Base-by-base conservation (phyloP, 1,140 invertebrate species). In the Drosophila arawakana region DNA sequence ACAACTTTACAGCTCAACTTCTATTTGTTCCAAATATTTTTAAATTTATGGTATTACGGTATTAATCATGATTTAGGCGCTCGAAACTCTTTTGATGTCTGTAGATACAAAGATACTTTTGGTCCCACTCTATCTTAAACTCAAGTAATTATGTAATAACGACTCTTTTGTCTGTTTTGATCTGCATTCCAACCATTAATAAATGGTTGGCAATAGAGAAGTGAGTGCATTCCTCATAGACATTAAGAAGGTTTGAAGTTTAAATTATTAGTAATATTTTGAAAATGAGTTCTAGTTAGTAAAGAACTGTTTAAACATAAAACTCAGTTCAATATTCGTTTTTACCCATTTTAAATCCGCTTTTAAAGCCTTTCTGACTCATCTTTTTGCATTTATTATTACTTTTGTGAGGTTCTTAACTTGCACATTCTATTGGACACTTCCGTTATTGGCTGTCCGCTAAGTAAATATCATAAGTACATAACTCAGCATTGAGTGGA, bases 401-500 rank as follows among this genome's bases (percentile, higher is more conserved):
- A 37, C 3, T 6, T 52, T 39, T 3, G 30, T 11, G 15, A 39
- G 11, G 11, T 2, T 11, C 6, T 35, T 59, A 8, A n/a, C 25
- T 7, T 35, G n/a, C 13, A 55, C 11, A 21, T 37, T 39, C 35
- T 57, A 34, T 55, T 30, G 52, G 41, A 50, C 30, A 50, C 46
- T 58, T 68, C 65, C 35, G 60, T 52, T 49, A 43, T 43, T 43
- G 41, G 41, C 41, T 43, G 41, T 58, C 13, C 18, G 43, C 9
- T 43, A 35, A 49, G 54, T 47, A 41, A 63, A 70, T 65, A 63
- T 65, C 21, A 58, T 57, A 46, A 55, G 57, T 61, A 49, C 50
- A 62, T 70, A 74, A 43, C 50, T 69, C 58, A 55, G 25, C 57
- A 58, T 70, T 70, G 72, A 69, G 58, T 70, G 21, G 9, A 57